These are phyloP conservation scores for Epinotia demarniana DNA, from an alignment of 2,888 invertebrate species.

Conservation along the genomic window DNA sequence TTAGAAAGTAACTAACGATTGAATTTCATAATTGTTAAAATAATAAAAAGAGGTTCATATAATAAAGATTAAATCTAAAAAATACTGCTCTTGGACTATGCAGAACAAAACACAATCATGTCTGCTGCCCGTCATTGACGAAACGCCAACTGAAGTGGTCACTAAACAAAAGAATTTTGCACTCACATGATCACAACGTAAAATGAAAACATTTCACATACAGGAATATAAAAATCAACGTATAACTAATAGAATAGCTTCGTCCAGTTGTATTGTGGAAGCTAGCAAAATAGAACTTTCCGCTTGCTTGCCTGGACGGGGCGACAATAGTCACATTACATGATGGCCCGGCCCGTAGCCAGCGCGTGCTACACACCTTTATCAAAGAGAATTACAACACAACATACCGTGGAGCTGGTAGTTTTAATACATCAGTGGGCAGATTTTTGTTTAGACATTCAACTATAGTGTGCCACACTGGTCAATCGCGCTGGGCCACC, in stretches of 20 bases:
- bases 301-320: slow-evolving; percentile 39
- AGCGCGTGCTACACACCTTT: background rate
- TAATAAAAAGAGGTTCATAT: slow-evolving; percentile 71
- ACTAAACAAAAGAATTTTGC: slow-evolving; percentile 78
- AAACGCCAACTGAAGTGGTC: slow-evolving; percentile 73
- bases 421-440: background rate
- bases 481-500: background rate
- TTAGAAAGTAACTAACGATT: slow-evolving; percentile 85
- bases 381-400: background rate
- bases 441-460: no score
- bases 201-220: slow-evolving; percentile 82
- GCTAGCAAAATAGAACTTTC: slow-evolving; percentile 48
- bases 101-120: slow-evolving; percentile 73
- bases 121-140: slow-evolving; percentile 79
- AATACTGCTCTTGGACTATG: slow-evolving; percentile 83
- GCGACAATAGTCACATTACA: slow-evolving; percentile 12
- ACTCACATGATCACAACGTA: slow-evolving; percentile 84
- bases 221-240: slow-evolving; percentile 72
- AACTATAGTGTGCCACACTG: background rate
- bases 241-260: slow-evolving; percentile 56
- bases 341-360: background rate
- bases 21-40: slow-evolving; percentile 81
- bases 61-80: slow-evolving; percentile 82
- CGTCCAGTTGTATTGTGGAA: slow-evolving; percentile 45
- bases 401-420: background rate